Evolutionary conservation across 2,888 invertebrate genomes (phyloP).

Genomic region (Protophormia terraenovae): DNA sequence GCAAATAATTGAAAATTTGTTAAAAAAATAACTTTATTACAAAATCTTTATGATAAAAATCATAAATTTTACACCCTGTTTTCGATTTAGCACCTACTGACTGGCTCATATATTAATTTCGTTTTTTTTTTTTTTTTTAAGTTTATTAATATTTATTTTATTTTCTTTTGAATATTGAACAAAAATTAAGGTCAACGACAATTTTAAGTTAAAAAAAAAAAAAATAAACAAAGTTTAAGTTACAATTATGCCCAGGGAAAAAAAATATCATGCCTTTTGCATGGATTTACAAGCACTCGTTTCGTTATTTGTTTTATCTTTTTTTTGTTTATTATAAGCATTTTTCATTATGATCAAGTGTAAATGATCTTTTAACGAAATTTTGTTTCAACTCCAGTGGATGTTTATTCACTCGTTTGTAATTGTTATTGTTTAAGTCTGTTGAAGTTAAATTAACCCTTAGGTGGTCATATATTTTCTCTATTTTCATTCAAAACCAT

Average conservation of each 20-base stretch:
- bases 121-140: not conserved
- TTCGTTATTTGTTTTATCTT: conserved; percentile 21
- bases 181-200: conserved; percentile 58
- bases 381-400: conserved; percentile 22
- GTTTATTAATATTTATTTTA: not conserved
- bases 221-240: conserved; percentile 14
- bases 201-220: conserved; percentile 5
- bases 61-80: not conserved
- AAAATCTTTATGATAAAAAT: too few species aligned
- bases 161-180: conserved; percentile 13
- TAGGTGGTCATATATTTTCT: not conserved
- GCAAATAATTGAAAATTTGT: too few species aligned
- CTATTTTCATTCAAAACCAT: too few species aligned
- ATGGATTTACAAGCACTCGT: not conserved
- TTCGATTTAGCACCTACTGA: not conserved
- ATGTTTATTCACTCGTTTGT: conserved; percentile 8
- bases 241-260: conserved; percentile 8
- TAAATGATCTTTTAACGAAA: conserved; percentile 56
- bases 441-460: conserved; percentile 32
- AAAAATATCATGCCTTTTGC: not conserved
- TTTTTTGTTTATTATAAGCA: not conserved
- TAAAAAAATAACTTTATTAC: not conserved
- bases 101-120: conserved; percentile 19
- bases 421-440: not conserved
- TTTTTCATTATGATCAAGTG: conserved; percentile 34